Conservation (phyloP, 2,888 invertebrate species). For the Teleogryllus oceanicus region DNA sequence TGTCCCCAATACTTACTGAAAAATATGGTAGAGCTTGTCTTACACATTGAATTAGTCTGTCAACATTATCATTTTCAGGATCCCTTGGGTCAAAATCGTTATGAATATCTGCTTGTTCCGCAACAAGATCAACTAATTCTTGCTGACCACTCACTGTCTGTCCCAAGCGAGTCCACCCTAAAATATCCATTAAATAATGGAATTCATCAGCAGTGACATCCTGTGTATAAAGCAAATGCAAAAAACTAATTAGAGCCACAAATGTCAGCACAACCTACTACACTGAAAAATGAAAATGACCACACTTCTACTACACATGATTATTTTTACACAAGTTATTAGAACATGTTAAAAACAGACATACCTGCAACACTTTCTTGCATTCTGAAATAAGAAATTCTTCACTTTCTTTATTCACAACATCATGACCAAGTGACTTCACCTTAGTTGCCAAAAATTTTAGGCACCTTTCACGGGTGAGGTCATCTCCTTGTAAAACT, state of each 20-base stretch:
- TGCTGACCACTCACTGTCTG: constrained; percentile 80
- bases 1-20: constrained; percentile 63
- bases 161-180: constrained; percentile 76
- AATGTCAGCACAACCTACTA: too few species aligned
- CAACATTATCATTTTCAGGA: constrained; percentile 59
- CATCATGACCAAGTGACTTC: constrained; percentile 70
- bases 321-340: too few species aligned
- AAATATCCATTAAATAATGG: constrained; percentile 79
- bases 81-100: constrained; percentile 52
- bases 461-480: constrained; percentile 79
- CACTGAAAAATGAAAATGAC: too few species aligned
- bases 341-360: constrained; percentile 22
- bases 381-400: constrained; percentile 78
- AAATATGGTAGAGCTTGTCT: constrained; percentile 82
- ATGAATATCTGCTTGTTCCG: constrained; percentile 81
- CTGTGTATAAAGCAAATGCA: constrained; percentile 47
- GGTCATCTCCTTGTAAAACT: constrained; percentile 65
- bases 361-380: constrained; percentile 77
- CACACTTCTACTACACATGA: too few species aligned
- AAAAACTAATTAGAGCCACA: too few species aligned
- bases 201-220: constrained; percentile 92
- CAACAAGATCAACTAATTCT: constrained; percentile 79
- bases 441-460: constrained; percentile 83
- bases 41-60: constrained; percentile 79
- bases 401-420: constrained; percentile 80